These are phyloP conservation scores for Helicoverpa zea DNA, from an alignment of 1,140 invertebrate species.

Conservation along the genomic window DNA sequence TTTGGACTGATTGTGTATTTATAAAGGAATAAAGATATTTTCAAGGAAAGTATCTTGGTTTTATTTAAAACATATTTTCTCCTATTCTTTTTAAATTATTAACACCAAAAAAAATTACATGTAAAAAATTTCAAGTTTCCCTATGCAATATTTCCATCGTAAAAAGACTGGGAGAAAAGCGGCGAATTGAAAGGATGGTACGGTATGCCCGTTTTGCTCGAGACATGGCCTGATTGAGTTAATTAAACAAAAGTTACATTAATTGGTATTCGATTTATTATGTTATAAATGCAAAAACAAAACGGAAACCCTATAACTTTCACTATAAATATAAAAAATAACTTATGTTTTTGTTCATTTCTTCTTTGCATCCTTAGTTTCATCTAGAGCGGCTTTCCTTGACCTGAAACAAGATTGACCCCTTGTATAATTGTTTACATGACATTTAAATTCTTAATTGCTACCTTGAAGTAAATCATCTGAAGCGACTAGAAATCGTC, in stretches of 20 bases:
- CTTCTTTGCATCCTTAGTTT: slow-evolving; percentile 60
- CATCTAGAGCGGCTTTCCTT: slow-evolving; percentile 53
- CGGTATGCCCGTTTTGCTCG: too few species aligned
- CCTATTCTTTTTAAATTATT: too few species aligned
- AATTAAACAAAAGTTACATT: slow-evolving; percentile 47
- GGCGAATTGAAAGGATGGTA: too few species aligned
- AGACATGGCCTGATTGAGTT: too few species aligned
- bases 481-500: too few species aligned
- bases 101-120: too few species aligned
- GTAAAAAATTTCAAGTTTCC: too few species aligned
- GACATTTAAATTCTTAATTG: too few species aligned
- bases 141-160: too few species aligned
- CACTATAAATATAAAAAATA: slow-evolving; percentile 46
- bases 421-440: not conserved
- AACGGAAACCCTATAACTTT: slow-evolving; percentile 35
- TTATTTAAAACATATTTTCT: too few species aligned
- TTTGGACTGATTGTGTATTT: slow-evolving; percentile 49
- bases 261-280: slow-evolving; percentile 23
- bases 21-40: slow-evolving; percentile 41
- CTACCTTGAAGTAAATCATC: too few species aligned
- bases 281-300: slow-evolving; percentile 48
- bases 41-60: slow-evolving; percentile 38
- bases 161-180: too few species aligned
- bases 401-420: slow-evolving; percentile 57
- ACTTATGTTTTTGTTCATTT: slow-evolving; percentile 43